Conservation (phyloP, 2,888 invertebrate species). For the Pristionchus mayeri region DNA sequence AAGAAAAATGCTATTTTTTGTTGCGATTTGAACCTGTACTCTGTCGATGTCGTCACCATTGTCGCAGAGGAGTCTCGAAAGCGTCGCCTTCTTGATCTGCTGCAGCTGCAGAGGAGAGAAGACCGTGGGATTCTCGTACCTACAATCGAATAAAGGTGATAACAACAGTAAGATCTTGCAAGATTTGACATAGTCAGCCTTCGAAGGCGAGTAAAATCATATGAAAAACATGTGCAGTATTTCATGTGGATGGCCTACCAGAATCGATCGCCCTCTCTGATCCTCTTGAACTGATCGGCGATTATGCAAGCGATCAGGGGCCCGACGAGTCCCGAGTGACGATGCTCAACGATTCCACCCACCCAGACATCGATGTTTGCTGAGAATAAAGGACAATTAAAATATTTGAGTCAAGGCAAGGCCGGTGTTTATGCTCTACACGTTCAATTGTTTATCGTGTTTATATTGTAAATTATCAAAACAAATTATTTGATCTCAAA, state of each 20-base stretch:
- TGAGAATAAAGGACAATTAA: conserved; percentile 50
- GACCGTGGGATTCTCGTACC: conserved; percentile 91
- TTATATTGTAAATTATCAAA: too few species aligned
- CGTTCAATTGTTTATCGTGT: too few species aligned
- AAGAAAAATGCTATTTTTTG: too few species aligned
- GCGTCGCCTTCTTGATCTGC: conserved; percentile 85
- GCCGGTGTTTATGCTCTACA: too few species aligned
- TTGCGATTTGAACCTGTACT: conserved; percentile 79
- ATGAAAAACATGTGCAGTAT: too few species aligned
- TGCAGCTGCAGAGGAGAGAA: conserved; percentile 89
- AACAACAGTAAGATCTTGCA: too few species aligned
- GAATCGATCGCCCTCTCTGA: conserved; percentile 93
- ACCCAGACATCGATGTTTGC: conserved; percentile 95
- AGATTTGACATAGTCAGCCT: too few species aligned
- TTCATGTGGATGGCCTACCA: conserved; percentile 80
- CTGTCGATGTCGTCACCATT: conserved; percentile 90
- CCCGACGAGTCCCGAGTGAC: conserved; percentile 89
- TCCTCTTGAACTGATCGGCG: conserved; percentile 90
- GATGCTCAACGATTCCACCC: conserved; percentile 92
- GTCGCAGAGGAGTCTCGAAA: conserved; percentile 91
- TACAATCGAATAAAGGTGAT: too few species aligned
- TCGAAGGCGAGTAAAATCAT: too few species aligned
- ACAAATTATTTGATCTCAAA: background rate
- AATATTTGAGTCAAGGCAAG: too few species aligned
- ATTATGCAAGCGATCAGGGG: conserved; percentile 93